Conservation (phyloP, 2,888 invertebrate genomes). For the Orgyia antiqua region DNA sequence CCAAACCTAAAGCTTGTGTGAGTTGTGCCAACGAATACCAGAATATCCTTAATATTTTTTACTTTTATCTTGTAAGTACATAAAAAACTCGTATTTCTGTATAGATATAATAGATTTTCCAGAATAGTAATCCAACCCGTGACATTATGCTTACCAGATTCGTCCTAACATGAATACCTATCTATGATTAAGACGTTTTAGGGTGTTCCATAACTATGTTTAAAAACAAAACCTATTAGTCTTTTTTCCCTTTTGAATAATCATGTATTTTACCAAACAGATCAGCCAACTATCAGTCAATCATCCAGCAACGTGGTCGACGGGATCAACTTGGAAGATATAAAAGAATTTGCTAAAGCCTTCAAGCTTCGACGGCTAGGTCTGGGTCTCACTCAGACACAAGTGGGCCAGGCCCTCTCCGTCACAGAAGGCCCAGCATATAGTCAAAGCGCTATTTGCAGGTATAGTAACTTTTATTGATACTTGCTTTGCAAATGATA, state of each 20-base stretch:
- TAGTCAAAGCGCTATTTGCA: conserved; percentile 99
- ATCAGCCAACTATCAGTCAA: conserved; percentile 95
- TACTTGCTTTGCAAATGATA: conserved; percentile 3
- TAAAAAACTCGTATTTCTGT: too few species aligned
- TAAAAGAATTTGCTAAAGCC: conserved; percentile 98
- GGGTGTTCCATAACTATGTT: too few species aligned
- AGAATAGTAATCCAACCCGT: too few species aligned
- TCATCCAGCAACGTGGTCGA: conserved; percentile 96
- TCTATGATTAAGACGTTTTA: too few species aligned
- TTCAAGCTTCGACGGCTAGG: conserved; percentile 96
- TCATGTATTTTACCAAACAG: conserved; percentile 61
- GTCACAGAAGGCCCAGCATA: conserved; percentile 98
- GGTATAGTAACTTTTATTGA: conserved; percentile 75
- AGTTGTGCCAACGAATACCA: too few species aligned
- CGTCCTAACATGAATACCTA: too few species aligned
- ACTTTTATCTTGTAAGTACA: too few species aligned
- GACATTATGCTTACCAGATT: too few species aligned
- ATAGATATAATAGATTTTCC: too few species aligned
- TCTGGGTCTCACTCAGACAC: conserved; percentile 96
- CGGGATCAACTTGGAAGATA: conserved; percentile 97
- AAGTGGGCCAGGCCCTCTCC: conserved; percentile 97
- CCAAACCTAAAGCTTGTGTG: too few species aligned
- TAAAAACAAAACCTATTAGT: too few species aligned
- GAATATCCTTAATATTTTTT: too few species aligned
- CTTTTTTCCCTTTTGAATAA: background rate